Evolutionary conservation across 2,113 vertebrate genomes (phyloP).

Genomic region (Gasterosteus aculeatus): DNA sequence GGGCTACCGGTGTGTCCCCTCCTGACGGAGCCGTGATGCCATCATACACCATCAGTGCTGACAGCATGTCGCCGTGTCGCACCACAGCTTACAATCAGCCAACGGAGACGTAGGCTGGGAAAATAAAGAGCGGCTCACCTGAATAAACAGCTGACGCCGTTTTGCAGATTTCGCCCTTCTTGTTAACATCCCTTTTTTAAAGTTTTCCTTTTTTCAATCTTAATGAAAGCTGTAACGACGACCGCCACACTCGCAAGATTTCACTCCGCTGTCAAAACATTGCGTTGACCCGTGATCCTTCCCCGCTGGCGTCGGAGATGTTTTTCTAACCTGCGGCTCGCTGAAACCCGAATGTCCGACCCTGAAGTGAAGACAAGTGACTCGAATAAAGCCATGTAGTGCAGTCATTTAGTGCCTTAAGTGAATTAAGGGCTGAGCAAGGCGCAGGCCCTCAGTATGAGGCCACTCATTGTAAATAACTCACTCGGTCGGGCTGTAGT

Average conservation of each 20-base stretch:
- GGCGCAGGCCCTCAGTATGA: slow-evolving; percentile 34
- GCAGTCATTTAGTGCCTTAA: slow-evolving; percentile 59
- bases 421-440: slow-evolving; percentile 52
- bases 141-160: slow-evolving; percentile 35
- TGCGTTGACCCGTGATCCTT: slow-evolving; percentile 35
- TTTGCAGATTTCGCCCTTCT: slow-evolving; percentile 6
- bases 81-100: slow-evolving; percentile 44
- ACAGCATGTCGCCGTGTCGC: slow-evolving; percentile 68
- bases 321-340: slow-evolving; percentile 54
- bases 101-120: slow-evolving; percentile 47
- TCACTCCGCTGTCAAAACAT: slow-evolving; percentile 12
- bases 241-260: slow-evolving; percentile 8
- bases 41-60: slow-evolving; percentile 70
- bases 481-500: slow-evolving; percentile 10
- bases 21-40: slow-evolving; percentile 73
- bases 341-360: slow-evolving; percentile 61
- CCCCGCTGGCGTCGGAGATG: slow-evolving; percentile 40
- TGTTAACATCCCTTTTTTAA: background rate
- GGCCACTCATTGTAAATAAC: slow-evolving; percentile 42
- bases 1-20: slow-evolving; percentile 64
- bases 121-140: slow-evolving; percentile 47
- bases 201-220: background rate
- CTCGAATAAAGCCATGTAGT: slow-evolving; percentile 71
- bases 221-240: background rate
- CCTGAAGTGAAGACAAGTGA: slow-evolving; percentile 70